These are phyloP conservation scores for Gnatocerus cornutus DNA, from an alignment of 2,888 invertebrate genomes.

Conservation along the genomic window DNA sequence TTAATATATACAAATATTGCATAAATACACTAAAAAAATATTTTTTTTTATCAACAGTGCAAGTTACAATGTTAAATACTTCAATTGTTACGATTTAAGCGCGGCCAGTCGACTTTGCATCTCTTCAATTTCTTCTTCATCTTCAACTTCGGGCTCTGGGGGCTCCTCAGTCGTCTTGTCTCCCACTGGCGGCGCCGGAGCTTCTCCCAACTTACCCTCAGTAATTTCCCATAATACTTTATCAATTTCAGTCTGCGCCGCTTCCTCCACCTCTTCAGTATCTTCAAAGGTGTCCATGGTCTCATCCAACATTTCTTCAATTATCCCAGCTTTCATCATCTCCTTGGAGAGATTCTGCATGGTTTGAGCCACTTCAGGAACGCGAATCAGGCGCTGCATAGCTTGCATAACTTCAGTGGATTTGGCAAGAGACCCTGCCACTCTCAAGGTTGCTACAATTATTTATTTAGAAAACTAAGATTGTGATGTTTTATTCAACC, in stretches of 20 bases:
- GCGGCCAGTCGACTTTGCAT: constrained; percentile 94
- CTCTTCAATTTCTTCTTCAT: constrained; percentile 87
- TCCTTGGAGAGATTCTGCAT: constrained; percentile 99
- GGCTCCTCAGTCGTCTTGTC: constrained; percentile 74
- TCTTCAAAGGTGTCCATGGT: constrained; percentile 95
- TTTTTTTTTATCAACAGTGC: constrained; percentile 33
- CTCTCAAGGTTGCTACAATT: constrained; percentile 87
- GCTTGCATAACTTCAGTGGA: constrained; percentile 99
- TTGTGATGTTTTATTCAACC: constrained; percentile 72
- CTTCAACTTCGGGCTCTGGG: constrained; percentile 74
- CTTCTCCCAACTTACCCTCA: constrained; percentile 92
- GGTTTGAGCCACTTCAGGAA: constrained; percentile 95
- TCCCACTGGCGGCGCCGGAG: constrained; percentile 83
- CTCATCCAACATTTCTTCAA: constrained; percentile 99
- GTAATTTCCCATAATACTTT: constrained; percentile 87
- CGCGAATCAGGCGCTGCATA: constrained; percentile 92
- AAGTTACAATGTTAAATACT: constrained; percentile 25
- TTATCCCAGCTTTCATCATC: constrained; percentile 99
- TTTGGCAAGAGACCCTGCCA: constrained; percentile 94
- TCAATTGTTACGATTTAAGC: constrained; percentile 81
- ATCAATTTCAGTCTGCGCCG: constrained; percentile 89
- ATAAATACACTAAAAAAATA: constrained; percentile 43
- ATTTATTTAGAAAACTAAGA: not conserved
- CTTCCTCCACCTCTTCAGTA: constrained; percentile 96
- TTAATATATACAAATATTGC: constrained; percentile 46